Evolutionary conservation across 2,888 invertebrate genomes (phyloP).

Genomic region (Tetranychus piercei): DNA sequence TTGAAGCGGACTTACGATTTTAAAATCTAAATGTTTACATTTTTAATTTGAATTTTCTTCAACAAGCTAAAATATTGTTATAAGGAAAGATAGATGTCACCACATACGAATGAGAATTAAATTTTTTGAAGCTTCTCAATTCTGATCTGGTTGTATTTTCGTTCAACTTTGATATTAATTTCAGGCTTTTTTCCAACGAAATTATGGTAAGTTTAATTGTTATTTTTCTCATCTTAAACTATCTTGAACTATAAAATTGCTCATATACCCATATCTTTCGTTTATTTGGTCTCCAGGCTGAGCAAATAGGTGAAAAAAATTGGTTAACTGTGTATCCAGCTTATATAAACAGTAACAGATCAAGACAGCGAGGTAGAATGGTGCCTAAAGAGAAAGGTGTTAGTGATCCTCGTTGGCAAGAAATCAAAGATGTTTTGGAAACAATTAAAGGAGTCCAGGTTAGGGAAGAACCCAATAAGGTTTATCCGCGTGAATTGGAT

Average conservation of each 20-base stretch:
- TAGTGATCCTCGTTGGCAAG: constrained; percentile 83
- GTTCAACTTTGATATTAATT: no score
- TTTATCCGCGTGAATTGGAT: constrained; percentile 21
- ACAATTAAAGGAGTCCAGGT: constrained; percentile 32
- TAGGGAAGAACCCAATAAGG: constrained; percentile 14
- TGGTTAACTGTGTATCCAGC: constrained; percentile 70
- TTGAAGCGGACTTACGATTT: no score
- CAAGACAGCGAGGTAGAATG: constrained; percentile 67
- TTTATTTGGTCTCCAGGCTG: neutral
- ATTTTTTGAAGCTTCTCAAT: no score
- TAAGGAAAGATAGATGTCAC: neutral
- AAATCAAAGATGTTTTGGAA: constrained; percentile 76
- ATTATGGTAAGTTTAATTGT: neutral
- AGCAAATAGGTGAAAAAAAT: neutral
- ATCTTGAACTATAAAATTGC: neutral
- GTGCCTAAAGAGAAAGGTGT: constrained; percentile 66
- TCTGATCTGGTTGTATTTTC: no score
- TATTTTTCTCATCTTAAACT: neutral
- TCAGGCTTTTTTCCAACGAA: neutral
- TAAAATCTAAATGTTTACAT: no score
- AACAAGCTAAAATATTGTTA: no score
- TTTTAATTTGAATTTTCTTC: no score
- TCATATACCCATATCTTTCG: neutral
- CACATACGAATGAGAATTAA: neutral
- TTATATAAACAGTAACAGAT: constrained; percentile 82